Conservation (phyloP, 2,797 vertebrate species). For the Anomalospiza imberbis region DNA sequence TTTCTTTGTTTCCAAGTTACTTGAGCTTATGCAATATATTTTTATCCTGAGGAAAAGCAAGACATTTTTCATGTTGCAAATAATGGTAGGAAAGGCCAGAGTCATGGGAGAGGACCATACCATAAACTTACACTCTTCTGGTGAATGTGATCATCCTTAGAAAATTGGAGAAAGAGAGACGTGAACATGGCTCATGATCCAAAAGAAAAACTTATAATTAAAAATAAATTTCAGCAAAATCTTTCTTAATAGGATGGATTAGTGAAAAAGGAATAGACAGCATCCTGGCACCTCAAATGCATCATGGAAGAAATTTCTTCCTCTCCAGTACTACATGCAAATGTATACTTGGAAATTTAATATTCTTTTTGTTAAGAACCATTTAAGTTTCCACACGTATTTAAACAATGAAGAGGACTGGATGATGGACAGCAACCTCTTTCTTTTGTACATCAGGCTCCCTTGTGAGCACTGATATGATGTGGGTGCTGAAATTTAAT, state of each 20-base stretch:
- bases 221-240: background rate
- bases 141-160: background rate
- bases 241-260: background rate
- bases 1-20: background rate
- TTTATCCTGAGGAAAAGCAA: background rate
- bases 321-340: background rate
- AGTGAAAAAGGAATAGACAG: background rate
- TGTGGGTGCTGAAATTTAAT: background rate
- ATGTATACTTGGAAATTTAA: background rate
- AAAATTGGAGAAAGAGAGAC: background rate
- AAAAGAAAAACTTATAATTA: background rate
- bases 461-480: background rate
- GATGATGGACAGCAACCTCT: background rate
- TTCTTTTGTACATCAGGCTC: background rate
- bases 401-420: background rate
- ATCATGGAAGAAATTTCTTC: background rate
- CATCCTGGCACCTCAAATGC: background rate
- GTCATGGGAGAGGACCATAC: background rate
- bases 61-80: background rate
- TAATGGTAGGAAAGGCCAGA: background rate
- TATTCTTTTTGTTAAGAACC: background rate
- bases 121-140: background rate
- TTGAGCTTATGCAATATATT: background rate
- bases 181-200: background rate
- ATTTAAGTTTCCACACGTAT: background rate